A percentile compares a stretch with the other conserved stretches of the same genome.
phyloP scores from a whole-genome alignment of 2,888 invertebrate species.

The Lasioglossum calceatum region DNA sequence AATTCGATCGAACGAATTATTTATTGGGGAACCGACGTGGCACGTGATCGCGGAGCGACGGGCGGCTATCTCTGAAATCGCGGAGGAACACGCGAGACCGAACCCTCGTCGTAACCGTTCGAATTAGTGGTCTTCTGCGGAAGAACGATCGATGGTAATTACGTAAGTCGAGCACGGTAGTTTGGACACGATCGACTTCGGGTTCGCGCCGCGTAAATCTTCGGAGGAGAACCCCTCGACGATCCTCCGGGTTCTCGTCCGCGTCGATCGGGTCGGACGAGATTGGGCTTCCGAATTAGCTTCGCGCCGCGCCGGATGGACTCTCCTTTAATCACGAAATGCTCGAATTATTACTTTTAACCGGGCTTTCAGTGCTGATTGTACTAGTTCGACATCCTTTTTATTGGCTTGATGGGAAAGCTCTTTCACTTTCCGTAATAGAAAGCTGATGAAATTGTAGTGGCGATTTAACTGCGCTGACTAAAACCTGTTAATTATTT shows the following conservation, averaged over 20 bases:
- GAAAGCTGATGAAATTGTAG: not conserved
- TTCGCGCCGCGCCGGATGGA: slow-evolving; percentile 2
- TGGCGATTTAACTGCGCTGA: not conserved
- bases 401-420: not conserved
- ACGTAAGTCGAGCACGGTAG: slow-evolving; percentile 37
- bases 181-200: slow-evolving; percentile 37
- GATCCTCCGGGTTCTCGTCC: not conserved
- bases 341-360: not conserved
- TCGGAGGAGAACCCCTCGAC: not conserved
- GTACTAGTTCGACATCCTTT: not conserved
- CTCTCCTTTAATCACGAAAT: not conserved
- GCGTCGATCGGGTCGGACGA: not conserved
- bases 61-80: slow-evolving; percentile 38
- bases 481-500: not conserved
- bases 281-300: slow-evolving; percentile 1
- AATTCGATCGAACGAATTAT: slow-evolving; percentile 55
- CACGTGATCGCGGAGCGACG: slow-evolving; percentile 27
- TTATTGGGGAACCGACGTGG: slow-evolving; percentile 35
- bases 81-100: slow-evolving; percentile 51
- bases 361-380: not conserved
- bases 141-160: slow-evolving; percentile 57
- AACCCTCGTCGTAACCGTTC: slow-evolving; percentile 17
- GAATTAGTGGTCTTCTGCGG: slow-evolving; percentile 44
- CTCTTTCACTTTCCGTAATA: not conserved
- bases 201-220: slow-evolving; percentile 35